Evolutionary conservation across 1,140 invertebrate genomes (phyloP).

Genomic region (Zophobas atratus): DNA sequence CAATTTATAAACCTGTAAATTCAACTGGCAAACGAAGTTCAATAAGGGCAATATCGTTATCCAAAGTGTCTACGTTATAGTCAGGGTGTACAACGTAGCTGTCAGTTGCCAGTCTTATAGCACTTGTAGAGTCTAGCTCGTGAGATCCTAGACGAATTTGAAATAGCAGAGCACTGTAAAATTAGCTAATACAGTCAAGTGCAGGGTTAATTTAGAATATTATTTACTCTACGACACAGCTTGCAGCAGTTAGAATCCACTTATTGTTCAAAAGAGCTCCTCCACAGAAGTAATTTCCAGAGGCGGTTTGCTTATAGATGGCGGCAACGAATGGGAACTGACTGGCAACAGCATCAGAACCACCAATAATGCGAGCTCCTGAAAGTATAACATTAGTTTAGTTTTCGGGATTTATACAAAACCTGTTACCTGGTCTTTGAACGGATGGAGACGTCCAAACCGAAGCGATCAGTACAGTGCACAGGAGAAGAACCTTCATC

Average conservation of each 20-base stretch:
- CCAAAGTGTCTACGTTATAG: no score
- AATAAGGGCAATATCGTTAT: no score
- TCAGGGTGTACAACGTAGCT: no score
- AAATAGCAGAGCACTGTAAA: no score
- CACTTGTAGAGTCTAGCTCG: no score
- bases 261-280: conserved; percentile 14
- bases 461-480: background rate
- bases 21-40: no score
- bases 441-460: background rate
- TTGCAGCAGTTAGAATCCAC: conserved; percentile 12
- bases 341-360: background rate
- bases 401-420: background rate
- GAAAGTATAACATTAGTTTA: background rate
- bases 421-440: background rate
- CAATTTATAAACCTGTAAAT: no score
- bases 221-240: background rate
- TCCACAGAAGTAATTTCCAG: conserved; percentile 5
- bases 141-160: no score
- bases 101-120: no score
- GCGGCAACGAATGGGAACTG: conserved; percentile 6
- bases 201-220: no score
- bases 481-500: background rate
- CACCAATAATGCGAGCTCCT: conserved; percentile 10
- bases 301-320: background rate
- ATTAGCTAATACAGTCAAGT: no score